A percentile compares a stretch with the other conserved stretches of the same genome.
These are phyloP conservation scores for Musca vetustissima DNA, from an alignment of 1,140 invertebrate species.

Conservation along the genomic window DNA sequence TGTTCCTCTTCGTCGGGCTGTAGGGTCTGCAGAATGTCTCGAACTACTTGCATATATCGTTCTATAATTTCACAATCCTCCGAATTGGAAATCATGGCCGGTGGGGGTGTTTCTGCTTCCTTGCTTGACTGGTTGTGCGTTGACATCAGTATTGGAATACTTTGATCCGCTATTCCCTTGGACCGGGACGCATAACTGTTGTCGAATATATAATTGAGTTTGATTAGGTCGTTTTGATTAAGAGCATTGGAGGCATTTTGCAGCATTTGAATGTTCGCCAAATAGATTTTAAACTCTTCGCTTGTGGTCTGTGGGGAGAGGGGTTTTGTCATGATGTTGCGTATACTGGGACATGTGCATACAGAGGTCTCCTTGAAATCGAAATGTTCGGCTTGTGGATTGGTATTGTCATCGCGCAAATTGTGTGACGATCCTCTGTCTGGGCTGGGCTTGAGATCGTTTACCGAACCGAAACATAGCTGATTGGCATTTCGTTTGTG, in stretches of 20 bases:
- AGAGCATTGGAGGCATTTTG: constrained; percentile 67
- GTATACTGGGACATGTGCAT: constrained; percentile 51
- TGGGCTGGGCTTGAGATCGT: constrained; percentile 43
- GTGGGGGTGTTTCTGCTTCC: constrained; percentile 40
- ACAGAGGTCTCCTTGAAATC: constrained; percentile 30
- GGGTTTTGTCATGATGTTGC: constrained; percentile 65
- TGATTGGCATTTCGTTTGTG: constrained; percentile 34
- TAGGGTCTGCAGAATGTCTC: constrained; percentile 25
- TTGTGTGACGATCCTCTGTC: neutral
- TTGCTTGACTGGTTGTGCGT: constrained; percentile 27
- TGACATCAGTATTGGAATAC: constrained; percentile 34
- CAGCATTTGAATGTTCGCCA: constrained; percentile 70
- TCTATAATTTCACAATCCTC: constrained; percentile 46
- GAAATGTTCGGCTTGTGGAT: constrained; percentile 10
- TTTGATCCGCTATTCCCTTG: constrained; percentile 34
- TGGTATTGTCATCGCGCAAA: neutral
- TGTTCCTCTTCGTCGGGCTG: constrained; percentile 58
- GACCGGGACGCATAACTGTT: constrained; percentile 55
- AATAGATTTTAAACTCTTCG: constrained; percentile 68
- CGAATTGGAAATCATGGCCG: constrained; percentile 32
- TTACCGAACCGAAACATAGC: constrained; percentile 50
- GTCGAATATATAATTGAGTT: constrained; percentile 62
- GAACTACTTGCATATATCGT: constrained; percentile 39
- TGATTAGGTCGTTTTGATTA: constrained; percentile 59
- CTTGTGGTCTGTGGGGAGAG: constrained; percentile 63